Evolutionary conservation across 2,113 vertebrate species (phyloP).

Genomic region (Phocoena phocoena): DNA sequence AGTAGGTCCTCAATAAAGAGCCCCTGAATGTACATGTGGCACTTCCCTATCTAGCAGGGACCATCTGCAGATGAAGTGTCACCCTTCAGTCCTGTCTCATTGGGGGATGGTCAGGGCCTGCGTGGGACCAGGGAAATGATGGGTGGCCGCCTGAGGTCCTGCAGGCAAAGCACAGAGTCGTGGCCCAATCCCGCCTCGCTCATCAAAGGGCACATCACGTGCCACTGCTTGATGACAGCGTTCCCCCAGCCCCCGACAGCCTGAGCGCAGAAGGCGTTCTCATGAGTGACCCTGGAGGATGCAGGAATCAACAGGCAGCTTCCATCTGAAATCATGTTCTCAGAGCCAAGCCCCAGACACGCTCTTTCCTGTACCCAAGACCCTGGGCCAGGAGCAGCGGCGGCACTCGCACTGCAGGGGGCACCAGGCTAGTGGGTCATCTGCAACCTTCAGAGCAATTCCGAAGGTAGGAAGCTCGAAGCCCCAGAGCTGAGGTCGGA

Average conservation of each 20-base stretch:
- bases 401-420: fast-evolving
- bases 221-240: fast-evolving
- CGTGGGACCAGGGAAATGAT: fast-evolving
- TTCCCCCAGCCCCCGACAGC: fast-evolving
- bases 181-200: fast-evolving
- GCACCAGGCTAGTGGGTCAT: fast-evolving
- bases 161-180: neutral
- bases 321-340: neutral
- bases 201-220: too few species aligned
- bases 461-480: fast-evolving
- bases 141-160: neutral
- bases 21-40: neutral
- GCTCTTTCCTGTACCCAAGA: neutral
- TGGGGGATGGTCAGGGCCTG: neutral
- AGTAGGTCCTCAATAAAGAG: neutral
- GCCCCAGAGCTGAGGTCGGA: fast-evolving
- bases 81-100: fast-evolving
- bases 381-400: too few species aligned
- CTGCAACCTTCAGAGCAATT: fast-evolving
- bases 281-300: neutral
- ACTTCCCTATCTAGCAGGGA: neutral
- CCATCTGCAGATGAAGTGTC: neutral
- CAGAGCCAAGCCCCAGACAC: neutral
- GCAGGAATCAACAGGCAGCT: neutral
- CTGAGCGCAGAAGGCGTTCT: fast-evolving